Base-by-base conservation (phyloP, 2,888 invertebrate species). In the Cheilosia scutellata region DNA sequence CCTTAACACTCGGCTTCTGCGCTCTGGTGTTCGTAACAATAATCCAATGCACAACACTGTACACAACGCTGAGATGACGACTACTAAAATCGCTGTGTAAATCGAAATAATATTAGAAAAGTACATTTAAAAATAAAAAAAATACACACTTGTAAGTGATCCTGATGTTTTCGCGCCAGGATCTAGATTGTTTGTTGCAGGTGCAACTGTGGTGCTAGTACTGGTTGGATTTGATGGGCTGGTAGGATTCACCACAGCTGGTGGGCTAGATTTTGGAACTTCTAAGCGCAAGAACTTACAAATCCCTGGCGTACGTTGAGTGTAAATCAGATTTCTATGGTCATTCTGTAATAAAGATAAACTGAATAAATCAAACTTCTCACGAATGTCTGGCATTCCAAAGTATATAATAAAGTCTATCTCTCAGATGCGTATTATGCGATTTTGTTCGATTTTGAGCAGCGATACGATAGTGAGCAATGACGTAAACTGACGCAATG, bases 221-320 rank as follows among this genome's bases (percentile, higher is more conserved):
- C 11, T 37, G 11, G 11, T 37, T 4, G 37, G 37, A 0, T 11
- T 37, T 2, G 37, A 37, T 4, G 37, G 37, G 37, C 37, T 37
- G 37, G 11, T 37, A 37, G 37, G 13, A 53, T 11, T 4, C 3
- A 2, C 16, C 37, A 57, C 37, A 42, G 40, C 51, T 25, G 79
- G 37, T 65, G 63, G 47, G 0, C 16, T 58, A 4, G 70, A 57
- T 47, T 40, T 79, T 4, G 88, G 74, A 58, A 87, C 77, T 16
- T 87, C 51, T 16, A 91, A 87, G 20, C 92, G 91, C 66, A 92
- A 88, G 57, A 92, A 92, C 37, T 89, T 88, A 78, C 92, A 92
- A 87, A 92, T 91, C 88, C 90, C 91, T 25, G 92, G 90, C 40
- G 92, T 91, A 49, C 89, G 90, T 80, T 92, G 92, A 62, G 89